Percentiles rank a stretch among this genome's conserved stretches.
phyloP scores from a whole-genome alignment of 2,797 vertebrate species.

The Triplophysa bombifrons region DNA sequence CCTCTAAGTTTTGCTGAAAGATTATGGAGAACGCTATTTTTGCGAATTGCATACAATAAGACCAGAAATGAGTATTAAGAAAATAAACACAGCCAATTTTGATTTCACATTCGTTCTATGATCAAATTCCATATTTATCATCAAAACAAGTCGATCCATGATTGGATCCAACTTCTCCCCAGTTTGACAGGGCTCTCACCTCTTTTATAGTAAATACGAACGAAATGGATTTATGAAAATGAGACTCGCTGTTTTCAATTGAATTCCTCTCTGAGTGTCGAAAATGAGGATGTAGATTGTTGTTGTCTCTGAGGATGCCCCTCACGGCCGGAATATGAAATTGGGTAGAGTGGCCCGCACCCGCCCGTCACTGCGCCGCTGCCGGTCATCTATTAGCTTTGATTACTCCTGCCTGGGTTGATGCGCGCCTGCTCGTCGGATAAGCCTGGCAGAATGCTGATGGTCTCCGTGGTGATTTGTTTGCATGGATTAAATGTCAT shows the following conservation, averaged over 20 bases:
- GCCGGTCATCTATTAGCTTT: constrained; percentile 60
- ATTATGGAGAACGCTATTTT: neutral
- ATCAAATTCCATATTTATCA: constrained; percentile 18
- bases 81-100: neutral
- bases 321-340: constrained; percentile 62
- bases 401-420: constrained; percentile 57
- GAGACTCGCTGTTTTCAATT: constrained; percentile 30
- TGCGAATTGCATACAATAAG: neutral
- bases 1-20: neutral
- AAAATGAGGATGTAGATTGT: constrained; percentile 48
- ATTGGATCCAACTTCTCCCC: constrained; percentile 19
- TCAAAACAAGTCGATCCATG: neutral
- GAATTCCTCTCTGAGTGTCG: constrained; percentile 35
- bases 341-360: constrained; percentile 43
- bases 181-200: neutral
- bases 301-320: constrained; percentile 45
- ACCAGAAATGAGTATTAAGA: neutral
- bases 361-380: constrained; percentile 30
- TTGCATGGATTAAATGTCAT: constrained; percentile 80
- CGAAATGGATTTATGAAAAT: constrained; percentile 33
- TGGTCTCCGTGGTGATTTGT: constrained; percentile 76
- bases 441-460: constrained; percentile 58
- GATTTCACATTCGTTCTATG: neutral
- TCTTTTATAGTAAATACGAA: constrained; percentile 13
- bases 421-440: constrained; percentile 45